Evolutionary conservation across 2,888 invertebrate genomes (phyloP).

Genomic region (Ditula angustiorana): DNA sequence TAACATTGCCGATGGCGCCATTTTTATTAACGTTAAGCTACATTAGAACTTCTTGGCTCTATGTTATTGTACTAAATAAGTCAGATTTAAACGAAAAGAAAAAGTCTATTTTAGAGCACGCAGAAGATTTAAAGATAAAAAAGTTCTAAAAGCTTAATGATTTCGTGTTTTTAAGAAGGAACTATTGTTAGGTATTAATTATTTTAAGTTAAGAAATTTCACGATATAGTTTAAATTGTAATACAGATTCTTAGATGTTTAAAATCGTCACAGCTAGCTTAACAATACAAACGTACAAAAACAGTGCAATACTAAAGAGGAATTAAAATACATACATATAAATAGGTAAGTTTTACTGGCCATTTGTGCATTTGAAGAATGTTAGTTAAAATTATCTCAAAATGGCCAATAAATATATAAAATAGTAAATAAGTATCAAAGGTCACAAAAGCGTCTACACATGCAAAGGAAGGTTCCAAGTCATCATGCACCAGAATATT

Average conservation of each 20-base stretch:
- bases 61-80: no score
- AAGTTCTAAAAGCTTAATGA: not conserved
- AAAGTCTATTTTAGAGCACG: no score
- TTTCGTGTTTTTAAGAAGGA: not conserved
- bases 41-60: no score
- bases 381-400: not conserved
- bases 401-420: slow-evolving; percentile 31
- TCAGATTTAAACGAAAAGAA: no score
- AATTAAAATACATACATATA: slow-evolving; percentile 24
- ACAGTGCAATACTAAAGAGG: slow-evolving; percentile 23
- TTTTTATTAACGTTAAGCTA: no score
- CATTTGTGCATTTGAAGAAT: slow-evolving; percentile 1
- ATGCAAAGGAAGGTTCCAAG: slow-evolving; percentile 43
- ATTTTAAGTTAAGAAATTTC: no score
- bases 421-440: slow-evolving; percentile 23
- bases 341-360: slow-evolving; percentile 8
- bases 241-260: not conserved
- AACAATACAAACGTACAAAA: slow-evolving; percentile 15
- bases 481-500: slow-evolving; percentile 35
- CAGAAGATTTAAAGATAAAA: no score
- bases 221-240: no score
- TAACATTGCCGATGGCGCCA: no score
- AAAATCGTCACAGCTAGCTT: slow-evolving; percentile 20
- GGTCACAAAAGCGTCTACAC: slow-evolving; percentile 40
- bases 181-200: not conserved